phyloP scores from a whole-genome alignment of 2,113 vertebrate species.

The Dermatemys mawii region DNA sequence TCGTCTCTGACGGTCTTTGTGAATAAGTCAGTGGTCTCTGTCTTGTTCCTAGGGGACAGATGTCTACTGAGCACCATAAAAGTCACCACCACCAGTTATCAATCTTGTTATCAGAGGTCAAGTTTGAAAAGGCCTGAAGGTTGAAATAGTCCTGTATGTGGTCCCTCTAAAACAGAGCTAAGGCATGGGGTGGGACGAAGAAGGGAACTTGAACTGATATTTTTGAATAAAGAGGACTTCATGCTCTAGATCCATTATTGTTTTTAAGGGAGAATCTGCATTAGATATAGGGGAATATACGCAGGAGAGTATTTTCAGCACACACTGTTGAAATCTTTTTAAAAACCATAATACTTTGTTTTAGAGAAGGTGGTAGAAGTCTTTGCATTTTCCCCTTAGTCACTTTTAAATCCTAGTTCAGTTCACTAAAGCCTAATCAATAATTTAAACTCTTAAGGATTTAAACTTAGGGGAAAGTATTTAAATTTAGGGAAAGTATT shows the following conservation, averaged over 20 bases:
- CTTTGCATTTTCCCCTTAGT: constrained; percentile 37
- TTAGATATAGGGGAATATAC: background rate
- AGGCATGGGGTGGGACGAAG: background rate
- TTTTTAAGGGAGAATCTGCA: constrained; percentile 26
- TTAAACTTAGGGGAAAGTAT: background rate
- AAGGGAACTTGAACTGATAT: constrained; percentile 27
- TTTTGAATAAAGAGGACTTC: constrained; percentile 23
- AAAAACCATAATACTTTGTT: background rate
- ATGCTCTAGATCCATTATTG: background rate
- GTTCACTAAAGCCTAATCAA: background rate
- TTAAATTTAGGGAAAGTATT: constrained; percentile 22
- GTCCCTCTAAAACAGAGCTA: constrained; percentile 15
- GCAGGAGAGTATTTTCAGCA: constrained; percentile 29
- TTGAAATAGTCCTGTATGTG: background rate
- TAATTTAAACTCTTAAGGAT: too few relatives aligned
- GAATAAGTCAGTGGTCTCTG: background rate
- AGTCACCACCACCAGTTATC: background rate
- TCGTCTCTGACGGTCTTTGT: background rate
- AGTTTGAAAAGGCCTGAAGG: background rate
- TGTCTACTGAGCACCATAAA: background rate
- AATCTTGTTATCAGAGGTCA: background rate
- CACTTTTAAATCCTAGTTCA: constrained; percentile 33
- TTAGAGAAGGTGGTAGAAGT: constrained; percentile 30
- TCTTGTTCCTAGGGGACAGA: background rate
- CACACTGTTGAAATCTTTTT: constrained; percentile 39